A percentile compares a stretch with the other conserved stretches of the same genome.
phyloP scores from a whole-genome alignment of 2,113 vertebrate genomes.

The Myotis brandtii region DNA sequence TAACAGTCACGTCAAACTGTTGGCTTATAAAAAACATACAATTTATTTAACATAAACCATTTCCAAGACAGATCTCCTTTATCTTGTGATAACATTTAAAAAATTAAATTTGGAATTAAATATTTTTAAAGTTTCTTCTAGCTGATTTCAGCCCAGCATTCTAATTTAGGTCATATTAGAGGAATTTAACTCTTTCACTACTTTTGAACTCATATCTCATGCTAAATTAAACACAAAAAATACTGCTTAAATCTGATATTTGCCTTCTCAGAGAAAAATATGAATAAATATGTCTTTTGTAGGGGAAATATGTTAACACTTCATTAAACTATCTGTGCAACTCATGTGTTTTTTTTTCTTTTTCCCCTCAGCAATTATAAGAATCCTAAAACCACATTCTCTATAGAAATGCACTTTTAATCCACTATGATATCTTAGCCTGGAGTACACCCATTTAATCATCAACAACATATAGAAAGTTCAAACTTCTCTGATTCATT shows the following conservation, averaged over 20 bases:
- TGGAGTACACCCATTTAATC: not conserved
- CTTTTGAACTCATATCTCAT: not conserved
- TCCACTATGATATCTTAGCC: not conserved
- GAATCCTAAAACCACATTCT: not conserved
- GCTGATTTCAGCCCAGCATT: not conserved
- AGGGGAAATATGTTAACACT: not conserved
- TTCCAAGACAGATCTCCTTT: not conserved
- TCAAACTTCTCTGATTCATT: not conserved
- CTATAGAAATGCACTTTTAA: not conserved
- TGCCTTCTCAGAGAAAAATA: not conserved
- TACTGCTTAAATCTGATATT: not conserved
- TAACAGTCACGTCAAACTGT: not conserved
- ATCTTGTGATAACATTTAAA: not conserved
- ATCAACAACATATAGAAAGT: not conserved
- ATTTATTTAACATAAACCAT: not conserved
- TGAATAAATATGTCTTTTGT: not conserved
- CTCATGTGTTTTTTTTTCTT: not conserved
- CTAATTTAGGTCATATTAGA: not conserved
- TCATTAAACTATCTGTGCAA: not conserved
- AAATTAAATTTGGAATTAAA: constrained; percentile 24
- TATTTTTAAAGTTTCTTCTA: not conserved
- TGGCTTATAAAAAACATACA: not conserved
- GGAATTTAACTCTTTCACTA: not conserved
- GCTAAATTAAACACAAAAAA: not conserved
- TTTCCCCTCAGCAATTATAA: not conserved